A percentile compares a stretch with the other conserved stretches of the same genome.
Conservation (phyloP, 2,888 invertebrate species). For the Troides aeacus region DNA sequence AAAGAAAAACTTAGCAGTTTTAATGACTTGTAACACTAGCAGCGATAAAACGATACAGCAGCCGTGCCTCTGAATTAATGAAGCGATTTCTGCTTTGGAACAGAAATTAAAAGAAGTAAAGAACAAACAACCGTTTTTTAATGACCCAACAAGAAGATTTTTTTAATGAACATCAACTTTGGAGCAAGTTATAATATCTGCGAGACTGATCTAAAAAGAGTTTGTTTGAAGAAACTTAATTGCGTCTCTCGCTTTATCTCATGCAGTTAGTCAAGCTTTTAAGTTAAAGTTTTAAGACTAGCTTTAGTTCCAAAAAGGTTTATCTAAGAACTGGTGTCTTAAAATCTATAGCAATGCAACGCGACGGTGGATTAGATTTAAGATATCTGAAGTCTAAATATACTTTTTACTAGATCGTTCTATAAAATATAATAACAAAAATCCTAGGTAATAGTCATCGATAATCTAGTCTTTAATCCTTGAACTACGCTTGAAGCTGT, state of each 20-base stretch:
- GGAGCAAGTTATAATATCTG: constrained; percentile 2
- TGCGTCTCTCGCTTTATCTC: not conserved
- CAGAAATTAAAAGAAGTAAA: not conserved
- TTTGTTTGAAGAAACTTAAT: not conserved
- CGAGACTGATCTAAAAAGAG: not conserved
- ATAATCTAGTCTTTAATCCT: too few relatives aligned
- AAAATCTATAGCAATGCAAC: not conserved
- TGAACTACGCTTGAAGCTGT: too few relatives aligned
- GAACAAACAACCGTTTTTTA: constrained; percentile 7
- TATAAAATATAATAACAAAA: too few relatives aligned
- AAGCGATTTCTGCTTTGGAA: constrained; percentile 5
- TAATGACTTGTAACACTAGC: constrained; percentile 4
- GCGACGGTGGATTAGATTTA: not conserved
- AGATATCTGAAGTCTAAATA: not conserved
- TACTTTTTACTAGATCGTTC: not conserved
- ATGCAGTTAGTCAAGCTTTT: not conserved
- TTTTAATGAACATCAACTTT: constrained; percentile 9
- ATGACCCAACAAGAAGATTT: constrained; percentile 1
- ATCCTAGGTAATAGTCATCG: too few relatives aligned
- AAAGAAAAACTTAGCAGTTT: constrained; percentile 2
- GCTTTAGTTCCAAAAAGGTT: not conserved
- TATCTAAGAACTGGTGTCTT: not conserved
- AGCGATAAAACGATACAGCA: not conserved
- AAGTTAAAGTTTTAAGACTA: not conserved
- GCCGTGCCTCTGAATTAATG: constrained; percentile 9